Base-by-base conservation (phyloP, 2,797 vertebrate species). In the Lagorchestes hirsutus region DNA sequence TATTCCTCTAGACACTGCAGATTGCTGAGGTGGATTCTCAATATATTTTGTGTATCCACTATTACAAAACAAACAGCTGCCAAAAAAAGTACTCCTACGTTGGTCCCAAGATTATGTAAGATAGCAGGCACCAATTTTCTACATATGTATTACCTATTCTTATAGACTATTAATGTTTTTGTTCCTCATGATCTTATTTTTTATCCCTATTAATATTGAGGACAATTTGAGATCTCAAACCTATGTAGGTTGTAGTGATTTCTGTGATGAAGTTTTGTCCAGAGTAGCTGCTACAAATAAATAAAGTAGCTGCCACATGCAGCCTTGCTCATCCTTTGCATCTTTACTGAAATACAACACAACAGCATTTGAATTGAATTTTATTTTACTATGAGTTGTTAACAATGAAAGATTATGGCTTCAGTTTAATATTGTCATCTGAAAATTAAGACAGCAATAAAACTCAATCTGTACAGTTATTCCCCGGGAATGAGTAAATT, bases 401-500 rank as follows among this genome's bases (percentile, higher is more conserved):
- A 95, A 94, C 27, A 97, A 56, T 11, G 34, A 57, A 96, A 94
- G 57, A 95, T 93, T 93, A 94, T 95, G 56, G 92, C 93, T 93
- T 91, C 46, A 96, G 27, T 97, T 96, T 95, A 95, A 95, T 92
- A 92, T 93, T 97, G 59, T 87, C 55, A 96, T 93, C 90, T 97
- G 67, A 95, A 97, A 98, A 94, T 98, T 96, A 96, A 97, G 90
- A 91, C 24, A 29, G n/a, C n/a, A 93, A 90, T 97, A 94, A 96
- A 97, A 96, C 91, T 96, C 94, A 97, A 55, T 57, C 55, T 82
- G 91, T 28, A 55, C 27, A 2, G 95, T 96, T 96, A 92, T 92
- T 96, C 67, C 46, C 14, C 40, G 55, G 93, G 55, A 97, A 90
- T 93, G 55, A 92, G 18, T 59, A 96, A 97, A 95, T 96, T n/a